A percentile compares a stretch with the other conserved stretches of the same genome.
Evolutionary conservation across 2,113 vertebrate genomes (phyloP).

Genomic region (Brevimyrus niger): DNA sequence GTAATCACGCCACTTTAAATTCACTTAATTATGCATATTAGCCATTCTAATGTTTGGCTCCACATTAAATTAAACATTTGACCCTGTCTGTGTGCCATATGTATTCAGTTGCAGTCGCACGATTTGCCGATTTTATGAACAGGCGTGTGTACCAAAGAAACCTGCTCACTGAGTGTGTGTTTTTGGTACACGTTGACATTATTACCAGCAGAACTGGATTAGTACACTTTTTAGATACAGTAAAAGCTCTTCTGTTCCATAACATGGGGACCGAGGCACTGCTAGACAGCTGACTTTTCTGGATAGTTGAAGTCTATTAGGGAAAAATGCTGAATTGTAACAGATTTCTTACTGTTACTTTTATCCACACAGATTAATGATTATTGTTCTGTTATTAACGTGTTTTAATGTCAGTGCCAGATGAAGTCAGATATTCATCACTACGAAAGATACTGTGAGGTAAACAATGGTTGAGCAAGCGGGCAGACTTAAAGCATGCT

Average conservation of each 20-base stretch:
- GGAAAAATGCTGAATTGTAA: not conserved
- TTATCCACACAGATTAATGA: not conserved
- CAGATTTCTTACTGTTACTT: not conserved
- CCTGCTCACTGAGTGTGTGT: not conserved
- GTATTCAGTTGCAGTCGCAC: not conserved
- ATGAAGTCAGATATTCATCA: not conserved
- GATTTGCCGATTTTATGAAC: not conserved
- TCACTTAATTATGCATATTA: not conserved
- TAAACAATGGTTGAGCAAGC: not conserved
- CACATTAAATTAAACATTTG: not conserved
- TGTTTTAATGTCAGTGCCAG: not conserved
- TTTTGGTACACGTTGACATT: not conserved
- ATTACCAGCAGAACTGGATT: not conserved
- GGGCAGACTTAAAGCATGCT: not conserved
- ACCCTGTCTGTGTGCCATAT: not conserved
- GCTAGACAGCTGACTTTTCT: not conserved
- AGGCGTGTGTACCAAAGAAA: not conserved
- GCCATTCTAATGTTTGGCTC: not conserved
- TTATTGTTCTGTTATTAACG: not conserved
- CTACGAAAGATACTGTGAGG: not conserved
- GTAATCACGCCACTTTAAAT: not conserved
- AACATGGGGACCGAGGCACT: not conserved
- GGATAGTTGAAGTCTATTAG: not conserved
- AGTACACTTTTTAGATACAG: not conserved
- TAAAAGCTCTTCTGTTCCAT: not conserved